Conservation (phyloP, 2,113 vertebrate genomes). For the Epinephelus cyanopodus region DNA sequence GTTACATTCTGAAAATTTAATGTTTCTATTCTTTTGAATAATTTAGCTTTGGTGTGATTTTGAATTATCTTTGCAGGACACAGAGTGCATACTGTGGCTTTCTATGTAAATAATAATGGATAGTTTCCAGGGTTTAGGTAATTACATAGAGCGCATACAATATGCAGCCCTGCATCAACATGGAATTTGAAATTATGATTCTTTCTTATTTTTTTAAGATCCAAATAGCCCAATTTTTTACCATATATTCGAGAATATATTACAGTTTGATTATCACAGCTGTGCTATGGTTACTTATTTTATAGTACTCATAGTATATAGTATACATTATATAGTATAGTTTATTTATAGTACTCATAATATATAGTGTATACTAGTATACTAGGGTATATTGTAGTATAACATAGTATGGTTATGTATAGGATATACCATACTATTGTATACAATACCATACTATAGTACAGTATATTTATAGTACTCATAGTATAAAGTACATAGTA, state of each 20-base stretch:
- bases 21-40: conserved; percentile 32
- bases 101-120: background rate
- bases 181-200: background rate
- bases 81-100: background rate
- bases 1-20: conserved; percentile 35
- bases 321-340: too few species aligned
- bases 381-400: too few species aligned
- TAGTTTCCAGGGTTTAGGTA: background rate
- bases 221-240: background rate
- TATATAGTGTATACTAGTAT: too few species aligned
- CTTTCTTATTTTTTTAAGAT: background rate
- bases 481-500: too few species aligned
- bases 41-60: conserved; percentile 17
- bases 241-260: conserved; percentile 15
- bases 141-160: background rate
- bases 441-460: too few species aligned
- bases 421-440: too few species aligned
- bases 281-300: background rate
- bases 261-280: conserved; percentile 33
- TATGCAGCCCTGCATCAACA: background rate
- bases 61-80: background rate
- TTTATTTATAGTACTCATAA: too few species aligned
- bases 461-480: too few species aligned
- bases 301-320: background rate
- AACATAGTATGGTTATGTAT: too few species aligned